These are phyloP conservation scores for Chrysolina oricalcia DNA, from an alignment of 2,888 invertebrate genomes.

Conservation along the genomic window DNA sequence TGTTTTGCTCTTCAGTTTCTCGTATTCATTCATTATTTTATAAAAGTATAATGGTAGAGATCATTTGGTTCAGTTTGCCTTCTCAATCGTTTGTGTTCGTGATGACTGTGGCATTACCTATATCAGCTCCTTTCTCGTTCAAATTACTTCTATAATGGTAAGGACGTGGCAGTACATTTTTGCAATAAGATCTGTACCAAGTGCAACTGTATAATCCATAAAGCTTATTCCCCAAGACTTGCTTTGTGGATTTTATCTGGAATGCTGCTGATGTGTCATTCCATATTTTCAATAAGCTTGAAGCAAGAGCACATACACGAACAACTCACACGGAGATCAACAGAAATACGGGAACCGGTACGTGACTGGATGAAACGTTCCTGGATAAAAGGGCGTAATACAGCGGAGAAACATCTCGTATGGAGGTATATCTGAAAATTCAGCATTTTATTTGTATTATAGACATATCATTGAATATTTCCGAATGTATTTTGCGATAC, in stretches of 20 bases:
- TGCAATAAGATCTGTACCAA: neutral
- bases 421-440: conserved; percentile 31
- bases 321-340: conserved; percentile 18
- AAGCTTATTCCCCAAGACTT: neutral
- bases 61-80: too few species aligned
- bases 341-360: conserved; percentile 26
- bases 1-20: too few species aligned
- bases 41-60: too few species aligned
- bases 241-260: neutral
- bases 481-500: conserved; percentile 20
- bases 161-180: too few species aligned
- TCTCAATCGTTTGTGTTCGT: too few species aligned
- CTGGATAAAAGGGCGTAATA: conserved; percentile 28
- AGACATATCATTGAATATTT: conserved; percentile 19
- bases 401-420: conserved; percentile 24
- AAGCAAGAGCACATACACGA: conserved; percentile 20
- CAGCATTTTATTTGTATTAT: conserved; percentile 32
- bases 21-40: too few species aligned
- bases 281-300: conserved; percentile 34
- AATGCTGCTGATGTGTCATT: conserved; percentile 14
- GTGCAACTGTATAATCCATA: neutral
- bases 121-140: too few species aligned
- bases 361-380: conserved; percentile 34
- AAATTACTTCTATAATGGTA: too few species aligned
- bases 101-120: too few species aligned